Base-by-base conservation (phyloP, 2,888 invertebrate genomes). In the Chaetogeoica ovagalla region DNA sequence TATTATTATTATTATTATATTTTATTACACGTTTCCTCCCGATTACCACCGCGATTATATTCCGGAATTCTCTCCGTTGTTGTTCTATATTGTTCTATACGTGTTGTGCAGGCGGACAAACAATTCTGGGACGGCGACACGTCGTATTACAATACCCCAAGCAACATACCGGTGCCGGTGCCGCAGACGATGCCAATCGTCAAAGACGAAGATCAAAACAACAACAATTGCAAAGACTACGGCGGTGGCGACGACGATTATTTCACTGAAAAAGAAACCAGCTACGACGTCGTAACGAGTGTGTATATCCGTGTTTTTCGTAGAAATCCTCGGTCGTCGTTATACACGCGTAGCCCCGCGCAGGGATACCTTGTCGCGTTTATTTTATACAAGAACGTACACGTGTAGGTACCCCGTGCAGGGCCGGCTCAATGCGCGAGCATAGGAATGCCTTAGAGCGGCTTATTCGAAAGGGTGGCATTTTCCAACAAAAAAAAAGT, bases 81-180 rank as follows among this genome's bases (percentile, higher is more conserved):
- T 19, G 6, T 55, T n/a, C 30, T 30, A 30, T 30, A 30, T 30
- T 30, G 30, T 30, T n/a, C n/a, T n/a, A n/a, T n/a, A n/a, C n/a
- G 4, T 30, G 30, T 30, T 30, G 55, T 70, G 55, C 8, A 75
- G 75, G 30, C 23, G 21, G 69, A 77, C 21, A 6, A 62, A 52
- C 70, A 65, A 15, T 57, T 71, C 2, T 71, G 55, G 60, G 59
- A 79, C 13, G 70, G 63, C 19, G 79, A 79, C 55, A 63, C 69
- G 23, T 79, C 79, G 19, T 79, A 79, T 57, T 79, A 79, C n/a
- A 79, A 79, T 65, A 63, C 62, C 2, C 79, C 79, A 6, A 79
- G 37, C 23, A 79, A 57, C 4, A 79, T 63, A 70, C 79, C 79
- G 7, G 79, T 79, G 19, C 63, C 62, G 1, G 59, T 77, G 37